These are phyloP conservation scores for Drosophila bocki DNA, from an alignment of 1,140 invertebrate species.

Conservation along the genomic window DNA sequence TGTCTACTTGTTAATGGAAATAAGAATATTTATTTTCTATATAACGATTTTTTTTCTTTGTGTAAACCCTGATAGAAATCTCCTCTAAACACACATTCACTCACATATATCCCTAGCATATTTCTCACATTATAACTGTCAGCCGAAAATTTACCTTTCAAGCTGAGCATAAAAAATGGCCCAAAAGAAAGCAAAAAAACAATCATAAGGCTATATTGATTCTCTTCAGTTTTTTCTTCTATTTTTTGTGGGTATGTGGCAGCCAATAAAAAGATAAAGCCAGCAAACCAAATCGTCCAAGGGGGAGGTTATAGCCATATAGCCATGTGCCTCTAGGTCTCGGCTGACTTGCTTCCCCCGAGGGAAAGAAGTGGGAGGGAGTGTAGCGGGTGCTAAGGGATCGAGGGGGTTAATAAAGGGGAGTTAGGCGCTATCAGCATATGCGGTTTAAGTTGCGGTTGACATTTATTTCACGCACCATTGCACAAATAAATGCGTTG, in stretches of 20 bases:
- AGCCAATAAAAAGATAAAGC: constrained; percentile 81
- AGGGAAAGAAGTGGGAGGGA: neutral
- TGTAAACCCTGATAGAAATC: constrained; percentile 35
- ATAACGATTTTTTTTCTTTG: neutral
- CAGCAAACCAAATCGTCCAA: constrained; percentile 45
- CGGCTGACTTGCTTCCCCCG: constrained; percentile 45
- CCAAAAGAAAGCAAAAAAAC: constrained; percentile 29
- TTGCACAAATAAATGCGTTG: constrained; percentile 83
- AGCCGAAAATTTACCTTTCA: constrained; percentile 56
- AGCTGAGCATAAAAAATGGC: constrained; percentile 52
- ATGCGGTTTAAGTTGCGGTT: constrained; percentile 83
- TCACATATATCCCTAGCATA: constrained; percentile 36
- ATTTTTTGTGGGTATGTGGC: constrained; percentile 45
- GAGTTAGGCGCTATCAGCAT: constrained; percentile 68
- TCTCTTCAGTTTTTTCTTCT: constrained; percentile 19
- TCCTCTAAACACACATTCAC: neutral
- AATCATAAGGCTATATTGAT: constrained; percentile 61
- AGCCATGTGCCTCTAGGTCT: constrained; percentile 62
- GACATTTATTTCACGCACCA: constrained; percentile 81
- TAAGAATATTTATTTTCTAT: too few species aligned
- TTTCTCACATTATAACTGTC: constrained; percentile 68
- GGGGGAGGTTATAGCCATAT: constrained; percentile 36
- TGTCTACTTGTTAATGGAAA: neutral
- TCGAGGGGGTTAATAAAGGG: neutral
- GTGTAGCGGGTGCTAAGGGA: neutral